These are phyloP conservation scores for Scylla paramamosain DNA, from an alignment of 1,140 invertebrate species.

Conservation along the genomic window DNA sequence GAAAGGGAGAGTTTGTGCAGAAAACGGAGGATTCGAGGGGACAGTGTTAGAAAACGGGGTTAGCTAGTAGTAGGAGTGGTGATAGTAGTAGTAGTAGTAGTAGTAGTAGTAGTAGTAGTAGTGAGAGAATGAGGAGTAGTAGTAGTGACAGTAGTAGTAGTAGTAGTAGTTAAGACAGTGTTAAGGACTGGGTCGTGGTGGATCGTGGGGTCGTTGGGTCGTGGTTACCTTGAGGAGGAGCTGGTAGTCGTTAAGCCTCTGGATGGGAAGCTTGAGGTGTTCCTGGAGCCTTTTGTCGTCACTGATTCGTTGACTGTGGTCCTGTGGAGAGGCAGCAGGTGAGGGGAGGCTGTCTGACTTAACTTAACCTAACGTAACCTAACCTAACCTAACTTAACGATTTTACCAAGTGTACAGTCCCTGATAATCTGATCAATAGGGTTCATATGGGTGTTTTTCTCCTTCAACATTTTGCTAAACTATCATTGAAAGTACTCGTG, in stretches of 20 bases:
- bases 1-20: not conserved
- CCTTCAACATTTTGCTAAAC: too few relatives aligned
- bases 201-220: not conserved
- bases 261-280: constrained; percentile 95
- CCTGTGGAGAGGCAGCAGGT: constrained; percentile 83
- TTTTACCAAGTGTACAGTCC: too few relatives aligned
- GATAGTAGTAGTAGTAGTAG: not conserved
- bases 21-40: constrained; percentile 75
- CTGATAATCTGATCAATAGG: too few relatives aligned
- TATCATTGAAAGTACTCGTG: too few relatives aligned
- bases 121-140: too few relatives aligned
- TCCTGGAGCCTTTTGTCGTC: constrained; percentile 94
- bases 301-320: constrained; percentile 89
- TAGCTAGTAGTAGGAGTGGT: not conserved
- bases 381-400: too few relatives aligned
- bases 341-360: too few relatives aligned
- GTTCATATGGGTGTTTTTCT: too few relatives aligned
- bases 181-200: not conserved
- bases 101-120: not conserved
- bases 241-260: constrained; percentile 98
- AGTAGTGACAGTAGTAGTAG: too few relatives aligned
- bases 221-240: constrained; percentile 92
- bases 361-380: too few relatives aligned
- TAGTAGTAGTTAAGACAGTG: too few relatives aligned
- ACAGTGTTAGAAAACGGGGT: too few relatives aligned